phyloP scores from a whole-genome alignment of 2,797 vertebrate species.

The Spheniscus humboldti region DNA sequence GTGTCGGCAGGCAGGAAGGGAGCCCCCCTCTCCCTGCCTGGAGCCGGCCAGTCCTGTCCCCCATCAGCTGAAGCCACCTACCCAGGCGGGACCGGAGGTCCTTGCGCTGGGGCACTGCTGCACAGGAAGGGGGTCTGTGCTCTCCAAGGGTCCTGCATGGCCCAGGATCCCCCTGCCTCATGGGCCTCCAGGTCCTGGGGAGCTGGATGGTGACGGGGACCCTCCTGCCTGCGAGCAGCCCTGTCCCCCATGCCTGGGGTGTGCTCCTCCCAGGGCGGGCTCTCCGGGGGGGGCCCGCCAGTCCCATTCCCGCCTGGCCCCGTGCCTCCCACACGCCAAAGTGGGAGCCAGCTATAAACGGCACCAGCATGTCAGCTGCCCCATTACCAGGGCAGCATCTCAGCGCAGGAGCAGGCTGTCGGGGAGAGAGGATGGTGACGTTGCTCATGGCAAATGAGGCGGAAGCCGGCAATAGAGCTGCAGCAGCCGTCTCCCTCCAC shows the following conservation, averaged over 20 bases:
- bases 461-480: not conserved
- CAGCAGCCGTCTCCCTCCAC: not conserved
- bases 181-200: not conserved
- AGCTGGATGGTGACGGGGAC: not conserved
- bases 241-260: not conserved
- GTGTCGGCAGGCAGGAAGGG: not conserved
- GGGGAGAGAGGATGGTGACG: not conserved
- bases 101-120: not conserved
- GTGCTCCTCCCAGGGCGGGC: fast-evolving
- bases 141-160: not conserved
- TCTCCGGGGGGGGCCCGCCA: not conserved
- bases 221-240: not conserved
- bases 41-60: not conserved
- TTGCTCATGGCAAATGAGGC: not conserved
- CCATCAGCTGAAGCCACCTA: not conserved
- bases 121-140: not conserved
- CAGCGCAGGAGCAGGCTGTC: not conserved
- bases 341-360: not conserved
- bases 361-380: not conserved
- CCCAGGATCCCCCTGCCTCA: no score
- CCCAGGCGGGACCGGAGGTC: not conserved
- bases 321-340: not conserved
- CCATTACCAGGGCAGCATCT: not conserved
- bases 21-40: not conserved
- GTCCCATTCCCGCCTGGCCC: not conserved